A percentile compares a stretch with the other conserved stretches of the same genome.
Evolutionary conservation across 2,888 invertebrate genomes (phyloP).

Genomic region (Labia minor): DNA sequence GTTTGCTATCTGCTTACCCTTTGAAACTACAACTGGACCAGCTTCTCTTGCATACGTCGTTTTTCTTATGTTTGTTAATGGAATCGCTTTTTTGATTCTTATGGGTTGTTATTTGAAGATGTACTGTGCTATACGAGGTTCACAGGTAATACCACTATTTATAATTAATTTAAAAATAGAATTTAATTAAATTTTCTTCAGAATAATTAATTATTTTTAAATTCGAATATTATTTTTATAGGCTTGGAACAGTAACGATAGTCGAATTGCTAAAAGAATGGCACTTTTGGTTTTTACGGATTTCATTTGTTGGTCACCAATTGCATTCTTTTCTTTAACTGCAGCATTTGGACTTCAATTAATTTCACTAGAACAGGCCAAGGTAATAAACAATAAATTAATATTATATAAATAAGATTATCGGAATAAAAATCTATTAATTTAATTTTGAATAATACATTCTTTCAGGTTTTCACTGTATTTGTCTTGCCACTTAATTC

Average conservation of each 20-base stretch:
- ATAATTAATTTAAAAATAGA: background rate
- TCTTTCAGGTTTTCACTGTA: conserved; percentile 62
- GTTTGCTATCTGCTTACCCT: conserved; percentile 93
- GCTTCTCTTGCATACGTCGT: conserved; percentile 80
- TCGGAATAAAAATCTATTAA: too few species aligned
- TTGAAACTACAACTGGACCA: conserved; percentile 70
- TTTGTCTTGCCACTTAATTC: conserved; percentile 92
- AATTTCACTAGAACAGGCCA: conserved; percentile 88
- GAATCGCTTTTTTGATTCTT: conserved; percentile 83
- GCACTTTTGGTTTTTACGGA: conserved; percentile 93
- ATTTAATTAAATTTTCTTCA: background rate
- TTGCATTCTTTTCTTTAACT: conserved; percentile 88
- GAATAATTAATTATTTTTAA: background rate
- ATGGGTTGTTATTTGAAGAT: conserved; percentile 95
- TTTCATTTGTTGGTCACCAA: conserved; percentile 96
- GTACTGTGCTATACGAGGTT: conserved; percentile 95
- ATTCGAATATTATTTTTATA: conserved; percentile 36
- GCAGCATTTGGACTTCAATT: conserved; percentile 85
- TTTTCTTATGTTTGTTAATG: conserved; percentile 82
- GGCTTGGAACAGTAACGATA: conserved; percentile 96
- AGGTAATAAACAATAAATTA: too few species aligned
- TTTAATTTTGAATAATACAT: too few species aligned
- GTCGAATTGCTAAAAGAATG: conserved; percentile 92
- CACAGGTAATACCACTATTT: conserved; percentile 34
- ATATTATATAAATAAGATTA: too few species aligned